Conservation (phyloP, 1,140 invertebrate species). For the Cryptotermes secundus region DNA sequence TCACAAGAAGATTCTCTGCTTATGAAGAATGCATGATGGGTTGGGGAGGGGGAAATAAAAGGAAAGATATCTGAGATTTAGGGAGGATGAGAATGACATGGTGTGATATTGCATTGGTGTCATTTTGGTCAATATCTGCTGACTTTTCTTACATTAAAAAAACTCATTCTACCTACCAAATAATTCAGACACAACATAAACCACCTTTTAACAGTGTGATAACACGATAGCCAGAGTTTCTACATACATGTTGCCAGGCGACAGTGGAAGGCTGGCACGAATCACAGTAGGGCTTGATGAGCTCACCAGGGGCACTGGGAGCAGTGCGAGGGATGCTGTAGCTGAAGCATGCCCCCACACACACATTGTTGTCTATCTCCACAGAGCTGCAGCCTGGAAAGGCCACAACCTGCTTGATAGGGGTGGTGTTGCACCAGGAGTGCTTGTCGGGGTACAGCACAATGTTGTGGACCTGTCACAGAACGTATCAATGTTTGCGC, state of each 20-base stretch:
- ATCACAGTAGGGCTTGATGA: conserved; percentile 66
- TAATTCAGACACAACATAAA: too few species aligned
- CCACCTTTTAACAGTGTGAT: too few species aligned
- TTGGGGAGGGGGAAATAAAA: too few species aligned
- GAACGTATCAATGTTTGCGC: conserved; percentile 11
- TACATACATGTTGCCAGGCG: conserved; percentile 62
- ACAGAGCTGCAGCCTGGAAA: conserved; percentile 60
- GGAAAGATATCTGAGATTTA: too few species aligned
- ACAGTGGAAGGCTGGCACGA: conserved; percentile 63
- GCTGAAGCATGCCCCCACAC: conserved; percentile 67
- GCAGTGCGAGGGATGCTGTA: conserved; percentile 67
- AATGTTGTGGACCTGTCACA: conserved; percentile 63
- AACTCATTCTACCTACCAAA: too few species aligned
- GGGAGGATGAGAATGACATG: too few species aligned
- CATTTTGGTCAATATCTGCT: too few species aligned
- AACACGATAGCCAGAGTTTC: too few species aligned
- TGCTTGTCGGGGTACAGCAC: conserved; percentile 66
- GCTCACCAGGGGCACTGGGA: conserved; percentile 63
- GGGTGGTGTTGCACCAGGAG: conserved; percentile 68
- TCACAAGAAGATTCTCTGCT: too few species aligned
- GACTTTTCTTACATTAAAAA: too few species aligned
- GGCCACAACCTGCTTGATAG: conserved; percentile 64
- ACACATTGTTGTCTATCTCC: conserved; percentile 67
- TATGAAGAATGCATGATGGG: too few species aligned
- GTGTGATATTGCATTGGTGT: too few species aligned